Evolutionary conservation across 2,797 vertebrate genomes (phyloP).

Genomic region (Psittacula derbiana): DNA sequence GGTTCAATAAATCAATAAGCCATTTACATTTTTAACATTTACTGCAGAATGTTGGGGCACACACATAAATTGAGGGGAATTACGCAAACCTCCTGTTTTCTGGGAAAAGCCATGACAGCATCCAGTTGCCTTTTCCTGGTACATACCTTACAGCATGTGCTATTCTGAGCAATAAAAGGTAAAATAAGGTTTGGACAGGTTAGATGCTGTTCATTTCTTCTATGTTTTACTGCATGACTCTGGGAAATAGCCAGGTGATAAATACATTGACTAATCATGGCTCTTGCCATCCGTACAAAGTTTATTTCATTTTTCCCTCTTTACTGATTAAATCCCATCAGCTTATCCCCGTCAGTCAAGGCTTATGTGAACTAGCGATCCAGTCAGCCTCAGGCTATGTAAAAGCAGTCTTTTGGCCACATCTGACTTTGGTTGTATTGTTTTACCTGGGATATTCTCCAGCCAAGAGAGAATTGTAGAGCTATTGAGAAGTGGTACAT

Average conservation of each 20-base stretch:
- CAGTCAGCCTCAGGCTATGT: constrained; percentile 62
- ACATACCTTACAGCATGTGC: constrained; percentile 44
- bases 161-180: constrained; percentile 18
- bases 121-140: constrained; percentile 19
- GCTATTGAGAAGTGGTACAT: constrained; percentile 17
- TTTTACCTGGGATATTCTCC: constrained; percentile 60
- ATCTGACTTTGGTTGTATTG: background rate
- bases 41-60: background rate
- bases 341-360: constrained; percentile 51
- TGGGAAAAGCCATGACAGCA: background rate
- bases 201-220: constrained; percentile 59
- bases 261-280: constrained; percentile 65
- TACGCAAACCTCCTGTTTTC: background rate
- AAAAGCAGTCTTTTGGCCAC: constrained; percentile 60
- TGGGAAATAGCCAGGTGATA: constrained; percentile 53
- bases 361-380: constrained; percentile 57
- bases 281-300: constrained; percentile 51
- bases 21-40: constrained; percentile 11
- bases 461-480: constrained; percentile 49
- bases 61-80: background rate
- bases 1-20: background rate
- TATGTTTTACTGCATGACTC: constrained; percentile 54
- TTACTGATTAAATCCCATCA: constrained; percentile 64
- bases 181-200: constrained; percentile 44
- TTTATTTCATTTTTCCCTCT: constrained; percentile 57